A percentile compares a stretch with the other conserved stretches of the same genome.
Conservation (phyloP, 2,113 vertebrate species). For the Boulengerochromis microlepis region DNA sequence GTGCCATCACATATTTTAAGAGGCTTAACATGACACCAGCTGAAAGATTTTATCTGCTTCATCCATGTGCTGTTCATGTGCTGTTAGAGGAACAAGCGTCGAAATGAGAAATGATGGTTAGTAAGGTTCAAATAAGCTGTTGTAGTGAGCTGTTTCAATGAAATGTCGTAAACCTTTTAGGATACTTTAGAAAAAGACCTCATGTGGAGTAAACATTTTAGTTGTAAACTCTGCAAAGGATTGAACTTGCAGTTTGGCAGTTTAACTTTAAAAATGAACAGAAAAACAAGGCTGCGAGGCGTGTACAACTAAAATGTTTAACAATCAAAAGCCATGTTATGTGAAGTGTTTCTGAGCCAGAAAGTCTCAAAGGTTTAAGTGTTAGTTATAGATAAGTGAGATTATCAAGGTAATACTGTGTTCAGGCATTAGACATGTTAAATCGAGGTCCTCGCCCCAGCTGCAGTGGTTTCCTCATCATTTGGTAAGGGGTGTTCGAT, state of each 20-base stretch:
- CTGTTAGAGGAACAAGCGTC: neutral
- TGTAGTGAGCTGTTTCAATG: neutral
- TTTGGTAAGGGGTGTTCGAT: constrained; percentile 52
- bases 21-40: neutral
- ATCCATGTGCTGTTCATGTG: constrained; percentile 23
- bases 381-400: neutral
- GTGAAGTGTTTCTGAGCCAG: neutral
- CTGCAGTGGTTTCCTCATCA: constrained; percentile 46
- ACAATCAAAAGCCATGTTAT: constrained; percentile 8
- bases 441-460: constrained; percentile 26
- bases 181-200: constrained; percentile 25
- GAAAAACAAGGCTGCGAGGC: neutral
- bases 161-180: constrained; percentile 45
- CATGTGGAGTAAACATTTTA: constrained; percentile 13
- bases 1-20: neutral
- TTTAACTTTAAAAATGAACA: constrained; percentile 30
- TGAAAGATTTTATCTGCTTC: neutral
- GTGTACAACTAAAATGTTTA: constrained; percentile 8
- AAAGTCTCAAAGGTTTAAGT: constrained; percentile 21
- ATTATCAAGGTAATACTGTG: constrained; percentile 23
- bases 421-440: constrained; percentile 45
- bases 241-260: constrained; percentile 52
- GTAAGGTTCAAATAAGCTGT: neutral
- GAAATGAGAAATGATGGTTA: neutral
- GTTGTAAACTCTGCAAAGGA: constrained; percentile 56